Conservation (phyloP, 2,888 invertebrate genomes). For the Miltochrista miniata region DNA sequence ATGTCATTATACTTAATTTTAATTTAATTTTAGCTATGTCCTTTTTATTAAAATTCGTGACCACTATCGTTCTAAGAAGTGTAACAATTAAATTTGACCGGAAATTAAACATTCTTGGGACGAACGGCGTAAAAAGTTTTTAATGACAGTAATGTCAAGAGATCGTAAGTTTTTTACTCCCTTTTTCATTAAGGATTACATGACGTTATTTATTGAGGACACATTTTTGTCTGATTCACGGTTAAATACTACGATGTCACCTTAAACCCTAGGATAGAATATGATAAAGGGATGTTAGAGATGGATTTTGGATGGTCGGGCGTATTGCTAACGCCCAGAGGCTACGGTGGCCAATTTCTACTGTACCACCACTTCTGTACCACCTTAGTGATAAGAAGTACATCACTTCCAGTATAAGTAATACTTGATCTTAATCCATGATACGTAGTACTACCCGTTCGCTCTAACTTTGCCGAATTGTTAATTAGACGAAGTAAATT, state of each 20-base stretch:
- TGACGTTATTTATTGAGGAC: conserved; percentile 25
- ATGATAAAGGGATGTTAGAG: too few relatives aligned
- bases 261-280: conserved; percentile 14
- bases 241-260: conserved; percentile 20
- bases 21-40: not conserved
- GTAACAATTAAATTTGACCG: conserved; percentile 50
- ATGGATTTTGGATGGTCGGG: too few relatives aligned
- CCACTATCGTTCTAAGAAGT: conserved; percentile 43
- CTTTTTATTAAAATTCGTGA: conserved; percentile 13
- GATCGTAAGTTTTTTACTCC: conserved; percentile 26
- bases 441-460: too few relatives aligned
- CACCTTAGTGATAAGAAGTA: too few relatives aligned
- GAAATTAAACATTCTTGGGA: conserved; percentile 70
- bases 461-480: too few relatives aligned
- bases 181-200: not conserved
- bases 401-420: too few relatives aligned
- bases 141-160: conserved; percentile 44
- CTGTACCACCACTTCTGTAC: too few relatives aligned
- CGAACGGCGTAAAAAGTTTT: conserved; percentile 41
- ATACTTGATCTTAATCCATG: too few relatives aligned
- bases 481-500: too few relatives aligned
- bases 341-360: too few relatives aligned
- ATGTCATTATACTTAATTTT: too few relatives aligned
- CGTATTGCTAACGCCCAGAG: too few relatives aligned
- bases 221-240: conserved; percentile 29